These are phyloP conservation scores for Equus przewalskii DNA, from an alignment of 2,113 vertebrate species.

Conservation along the genomic window DNA sequence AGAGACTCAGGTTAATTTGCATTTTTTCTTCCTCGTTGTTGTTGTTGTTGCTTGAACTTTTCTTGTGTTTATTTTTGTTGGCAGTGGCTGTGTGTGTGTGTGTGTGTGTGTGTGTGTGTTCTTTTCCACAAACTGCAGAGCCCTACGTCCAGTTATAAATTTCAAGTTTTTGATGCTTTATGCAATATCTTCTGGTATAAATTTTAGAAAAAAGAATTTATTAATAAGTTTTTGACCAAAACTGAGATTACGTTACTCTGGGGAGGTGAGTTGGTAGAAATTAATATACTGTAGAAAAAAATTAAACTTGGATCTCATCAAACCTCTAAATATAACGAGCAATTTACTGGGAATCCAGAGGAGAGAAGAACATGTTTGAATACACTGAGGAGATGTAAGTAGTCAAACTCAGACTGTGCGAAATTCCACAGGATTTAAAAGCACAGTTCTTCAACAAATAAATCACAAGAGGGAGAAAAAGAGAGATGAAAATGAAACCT, in stretches of 20 bases:
- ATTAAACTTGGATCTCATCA: neutral
- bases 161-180: neutral
- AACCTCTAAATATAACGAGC: neutral
- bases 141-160: neutral
- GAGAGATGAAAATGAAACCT: neutral
- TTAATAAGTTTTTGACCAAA: slow-evolving; percentile 3
- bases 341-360: neutral
- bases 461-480: neutral
- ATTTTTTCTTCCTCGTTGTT: slow-evolving; percentile 5
- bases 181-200: neutral
- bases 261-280: neutral
- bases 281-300: neutral
- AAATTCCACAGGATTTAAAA: neutral
- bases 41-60: neutral
- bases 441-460: neutral
- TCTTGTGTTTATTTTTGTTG: slow-evolving; percentile 28
- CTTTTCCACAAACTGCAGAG: neutral
- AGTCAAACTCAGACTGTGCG: neutral
- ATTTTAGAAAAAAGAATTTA: neutral
- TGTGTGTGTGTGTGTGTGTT: neutral
- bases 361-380: neutral
- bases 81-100: neutral
- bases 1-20: neutral
- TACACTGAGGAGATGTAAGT: neutral
- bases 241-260: neutral